Percentiles rank a stretch among this genome's conserved stretches.
Conservation (phyloP, 2,113 vertebrate species). For the Alces alces region DNA sequence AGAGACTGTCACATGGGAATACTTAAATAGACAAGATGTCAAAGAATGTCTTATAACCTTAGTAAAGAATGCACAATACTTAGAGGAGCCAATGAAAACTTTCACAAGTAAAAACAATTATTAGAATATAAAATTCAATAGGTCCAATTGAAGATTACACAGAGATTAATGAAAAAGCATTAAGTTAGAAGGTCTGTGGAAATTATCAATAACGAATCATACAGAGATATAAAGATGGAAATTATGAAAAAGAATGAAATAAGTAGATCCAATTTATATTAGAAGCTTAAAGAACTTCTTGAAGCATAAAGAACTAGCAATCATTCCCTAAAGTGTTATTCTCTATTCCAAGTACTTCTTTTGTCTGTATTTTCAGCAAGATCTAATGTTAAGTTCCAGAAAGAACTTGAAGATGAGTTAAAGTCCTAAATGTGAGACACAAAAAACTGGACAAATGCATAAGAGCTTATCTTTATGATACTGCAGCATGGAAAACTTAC, state of each 20-base stretch:
- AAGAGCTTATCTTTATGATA: background rate
- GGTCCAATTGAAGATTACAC: background rate
- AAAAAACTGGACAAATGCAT: background rate
- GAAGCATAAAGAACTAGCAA: background rate
- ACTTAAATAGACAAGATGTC: background rate
- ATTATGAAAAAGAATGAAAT: background rate
- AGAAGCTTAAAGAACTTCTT: background rate
- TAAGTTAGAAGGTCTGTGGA: background rate
- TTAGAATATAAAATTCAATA: background rate
- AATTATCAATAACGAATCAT: background rate
- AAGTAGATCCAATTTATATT: background rate
- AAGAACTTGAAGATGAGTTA: background rate
- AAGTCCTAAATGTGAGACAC: background rate
- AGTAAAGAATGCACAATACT: background rate
- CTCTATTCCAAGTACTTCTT: background rate
- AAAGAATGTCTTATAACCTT: background rate
- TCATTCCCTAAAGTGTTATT: background rate
- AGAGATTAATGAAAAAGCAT: background rate
- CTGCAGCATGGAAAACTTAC: background rate
- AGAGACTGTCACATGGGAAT: background rate
- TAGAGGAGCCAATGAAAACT: background rate
- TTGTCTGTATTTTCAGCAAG: background rate
- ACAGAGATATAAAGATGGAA: background rate
- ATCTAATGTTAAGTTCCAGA: background rate
- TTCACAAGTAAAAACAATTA: background rate